phyloP scores from a whole-genome alignment of 2,888 invertebrate genomes.

The Chrysina gloriosa region DNA sequence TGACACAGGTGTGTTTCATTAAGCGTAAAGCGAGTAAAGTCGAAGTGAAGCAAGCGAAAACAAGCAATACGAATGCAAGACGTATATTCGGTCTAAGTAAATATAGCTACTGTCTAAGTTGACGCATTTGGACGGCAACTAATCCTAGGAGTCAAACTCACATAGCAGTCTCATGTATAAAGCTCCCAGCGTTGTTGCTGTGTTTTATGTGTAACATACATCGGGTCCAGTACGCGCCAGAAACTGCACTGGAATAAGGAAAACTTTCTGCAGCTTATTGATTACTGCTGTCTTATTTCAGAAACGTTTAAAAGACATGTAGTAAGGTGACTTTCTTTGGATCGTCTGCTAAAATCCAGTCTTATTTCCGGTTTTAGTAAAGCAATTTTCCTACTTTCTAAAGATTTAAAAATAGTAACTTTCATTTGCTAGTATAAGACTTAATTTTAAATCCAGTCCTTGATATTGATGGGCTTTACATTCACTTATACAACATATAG shows the following conservation, averaged over 20 bases:
- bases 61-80: not conserved
- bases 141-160: conserved; percentile 1
- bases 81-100: conserved; percentile 5
- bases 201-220: not conserved
- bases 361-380: too few species aligned
- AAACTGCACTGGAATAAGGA: not conserved
- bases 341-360: too few species aligned
- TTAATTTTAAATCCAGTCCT: too few species aligned
- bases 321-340: too few species aligned
- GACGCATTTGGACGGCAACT: not conserved
- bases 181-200: not conserved
- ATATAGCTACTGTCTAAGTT: not conserved
- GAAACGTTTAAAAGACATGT: too few species aligned
- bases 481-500: too few species aligned
- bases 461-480: too few species aligned
- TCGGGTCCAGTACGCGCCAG: not conserved
- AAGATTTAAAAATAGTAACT: too few species aligned
- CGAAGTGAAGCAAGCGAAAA: conserved; percentile 3
- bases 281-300: too few species aligned
- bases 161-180: not conserved
- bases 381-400: too few species aligned
- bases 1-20: conserved; percentile 15
- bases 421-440: too few species aligned
- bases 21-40: not conserved
- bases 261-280: not conserved